Percentiles rank a stretch among this genome's conserved stretches.
Conservation (phyloP, 2,113 vertebrate genomes). For the Atractosteus spatula region DNA sequence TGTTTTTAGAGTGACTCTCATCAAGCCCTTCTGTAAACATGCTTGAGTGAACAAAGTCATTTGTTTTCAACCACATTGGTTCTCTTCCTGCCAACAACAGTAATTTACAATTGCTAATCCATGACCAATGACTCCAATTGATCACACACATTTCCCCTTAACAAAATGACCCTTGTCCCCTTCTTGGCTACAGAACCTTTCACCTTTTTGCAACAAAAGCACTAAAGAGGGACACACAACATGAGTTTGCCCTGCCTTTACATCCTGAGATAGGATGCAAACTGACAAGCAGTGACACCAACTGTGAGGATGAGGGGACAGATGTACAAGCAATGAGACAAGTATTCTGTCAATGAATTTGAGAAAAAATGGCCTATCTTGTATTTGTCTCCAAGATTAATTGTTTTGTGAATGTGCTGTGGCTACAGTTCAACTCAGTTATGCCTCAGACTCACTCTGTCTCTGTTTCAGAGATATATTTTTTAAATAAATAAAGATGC, state of each 20-base stretch:
- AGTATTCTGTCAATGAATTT: slow-evolving; percentile 44
- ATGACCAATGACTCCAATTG: slow-evolving; percentile 12
- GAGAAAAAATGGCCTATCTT: slow-evolving; percentile 53
- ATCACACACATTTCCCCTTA: not conserved
- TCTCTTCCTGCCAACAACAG: not conserved
- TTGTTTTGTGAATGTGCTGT: slow-evolving; percentile 65
- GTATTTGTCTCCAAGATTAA: slow-evolving; percentile 53
- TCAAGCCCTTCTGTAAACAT: not conserved
- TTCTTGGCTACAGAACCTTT: slow-evolving; percentile 12
- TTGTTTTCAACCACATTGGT: not conserved
- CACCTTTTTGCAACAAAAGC: slow-evolving; percentile 19
- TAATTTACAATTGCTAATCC: not conserved
- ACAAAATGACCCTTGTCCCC: not conserved
- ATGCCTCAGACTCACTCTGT: slow-evolving; percentile 52
- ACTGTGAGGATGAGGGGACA: slow-evolving; percentile 7
- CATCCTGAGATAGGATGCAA: slow-evolving; percentile 22
- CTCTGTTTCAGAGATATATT: slow-evolving; percentile 64
- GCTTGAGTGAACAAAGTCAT: not conserved
- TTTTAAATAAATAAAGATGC: slow-evolving; percentile 61
- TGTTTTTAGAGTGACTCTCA: too few relatives aligned
- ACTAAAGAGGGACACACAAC: slow-evolving; percentile 10
- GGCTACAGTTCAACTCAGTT: slow-evolving; percentile 46
- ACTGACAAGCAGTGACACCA: slow-evolving; percentile 14
- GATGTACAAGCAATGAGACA: slow-evolving; percentile 7
- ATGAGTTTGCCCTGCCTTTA: slow-evolving; percentile 31